Conservation (phyloP, 2,888 invertebrate species). For the Mantis religiosa region DNA sequence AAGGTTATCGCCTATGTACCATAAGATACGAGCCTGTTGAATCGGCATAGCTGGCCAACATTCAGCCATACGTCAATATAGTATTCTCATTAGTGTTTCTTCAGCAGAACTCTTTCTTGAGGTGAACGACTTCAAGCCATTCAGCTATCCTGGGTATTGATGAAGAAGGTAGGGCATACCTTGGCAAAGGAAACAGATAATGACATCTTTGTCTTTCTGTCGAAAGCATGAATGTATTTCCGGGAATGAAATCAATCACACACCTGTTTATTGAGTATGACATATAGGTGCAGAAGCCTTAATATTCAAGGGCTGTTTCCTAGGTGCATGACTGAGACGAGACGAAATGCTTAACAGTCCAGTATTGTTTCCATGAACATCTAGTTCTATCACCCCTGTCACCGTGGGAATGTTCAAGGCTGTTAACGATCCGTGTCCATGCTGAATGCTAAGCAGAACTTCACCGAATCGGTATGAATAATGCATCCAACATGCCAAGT, state of each 20-base stretch:
- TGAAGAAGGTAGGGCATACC: neutral
- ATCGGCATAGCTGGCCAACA: too few species aligned
- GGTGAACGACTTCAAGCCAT: neutral
- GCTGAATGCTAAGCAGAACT: neutral
- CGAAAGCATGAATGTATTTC: neutral
- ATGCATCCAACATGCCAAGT: neutral
- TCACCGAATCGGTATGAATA: neutral
- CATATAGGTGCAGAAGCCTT: neutral
- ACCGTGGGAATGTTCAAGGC: neutral
- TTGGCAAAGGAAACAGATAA: neutral
- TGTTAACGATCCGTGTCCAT: neutral
- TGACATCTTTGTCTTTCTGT: neutral
- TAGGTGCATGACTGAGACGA: neutral
- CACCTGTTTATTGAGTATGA: neutral
- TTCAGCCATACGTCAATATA: too few species aligned
- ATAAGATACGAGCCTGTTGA: too few species aligned
- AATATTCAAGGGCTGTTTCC: neutral
- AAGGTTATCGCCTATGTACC: too few species aligned
- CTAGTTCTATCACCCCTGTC: neutral
- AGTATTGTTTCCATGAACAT: neutral
- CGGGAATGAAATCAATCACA: neutral
- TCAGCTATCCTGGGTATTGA: neutral
- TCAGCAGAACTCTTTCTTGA: neutral
- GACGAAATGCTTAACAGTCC: neutral
- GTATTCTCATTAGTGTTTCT: neutral